Base-by-base conservation (phyloP, 2,797 vertebrate species). In the Dryobates pubescens region DNA sequence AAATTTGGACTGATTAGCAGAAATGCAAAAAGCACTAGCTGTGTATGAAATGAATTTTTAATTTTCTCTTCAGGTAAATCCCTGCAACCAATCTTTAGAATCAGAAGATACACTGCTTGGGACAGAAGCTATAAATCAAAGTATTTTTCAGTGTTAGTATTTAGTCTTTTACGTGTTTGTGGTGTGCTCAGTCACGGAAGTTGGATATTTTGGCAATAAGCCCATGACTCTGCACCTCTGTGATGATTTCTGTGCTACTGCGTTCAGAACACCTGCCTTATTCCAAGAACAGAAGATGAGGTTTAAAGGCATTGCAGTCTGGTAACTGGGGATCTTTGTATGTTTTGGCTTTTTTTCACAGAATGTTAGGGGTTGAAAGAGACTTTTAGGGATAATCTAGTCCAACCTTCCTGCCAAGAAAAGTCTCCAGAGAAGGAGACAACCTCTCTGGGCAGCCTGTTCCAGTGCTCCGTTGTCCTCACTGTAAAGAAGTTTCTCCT, bases 1-100 rank as follows among this genome's bases (percentile, higher is more conserved):
- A 85, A 94, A 73, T 91, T 63, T 64, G 62, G 58, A 27, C 43
- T 90, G 91, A 90, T 88, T 88, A 88, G 18, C 58, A 86, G 69
- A 89, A 93, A 82, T 15, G n/a, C 26, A 82, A 77, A 75, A 85
- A 68, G 17, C 2, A 1, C 19, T 26, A 30, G 8, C 26, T 87
- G 30, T 56, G 22, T 70, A 64, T 86, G 74, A 89, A 92, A 86
- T 17, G 2, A 80, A 62, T 65, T 51, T 91, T 74, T 29, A 65
- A 56, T 59, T 78, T 86, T 62, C 11, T 81, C 20, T 65, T 90
- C 29, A 47, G 65, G 51, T 87, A 38, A 67, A 47, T 61, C 32
- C 53, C 6, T 82, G 36, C 29, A 29, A 56, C 27, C 38, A 75
- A 0, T 53, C 36, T 54, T 73, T 23, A 67, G 30, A 18, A 45